Evolutionary conservation across 2,797 vertebrate genomes (phyloP).

Genomic region (Synanceia verrucosa): DNA sequence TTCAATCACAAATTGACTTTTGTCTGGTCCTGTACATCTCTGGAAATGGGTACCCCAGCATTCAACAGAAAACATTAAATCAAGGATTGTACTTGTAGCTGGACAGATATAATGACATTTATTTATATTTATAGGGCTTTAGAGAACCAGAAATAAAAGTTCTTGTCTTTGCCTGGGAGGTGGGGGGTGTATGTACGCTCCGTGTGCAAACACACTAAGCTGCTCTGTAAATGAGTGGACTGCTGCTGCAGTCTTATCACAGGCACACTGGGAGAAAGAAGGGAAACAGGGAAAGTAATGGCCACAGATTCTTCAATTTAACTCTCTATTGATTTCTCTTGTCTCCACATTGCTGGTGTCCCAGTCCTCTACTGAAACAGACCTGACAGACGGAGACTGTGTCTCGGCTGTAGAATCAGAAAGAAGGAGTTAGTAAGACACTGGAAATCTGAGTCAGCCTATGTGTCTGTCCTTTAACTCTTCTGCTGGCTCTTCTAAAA

Average conservation of each 20-base stretch:
- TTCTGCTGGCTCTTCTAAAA: neutral
- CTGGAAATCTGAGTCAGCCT: conserved; percentile 15
- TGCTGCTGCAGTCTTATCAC: conserved; percentile 42
- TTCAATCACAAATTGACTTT: conserved; percentile 32
- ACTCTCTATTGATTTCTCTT: conserved; percentile 74
- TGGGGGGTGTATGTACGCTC: neutral
- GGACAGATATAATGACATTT: neutral
- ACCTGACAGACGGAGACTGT: conserved; percentile 48
- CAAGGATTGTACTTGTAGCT: neutral
- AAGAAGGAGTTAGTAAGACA: conserved; percentile 16
- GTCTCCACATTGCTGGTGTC: conserved; percentile 56
- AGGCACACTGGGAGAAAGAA: conserved; percentile 49
- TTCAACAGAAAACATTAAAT: neutral
- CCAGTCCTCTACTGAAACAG: conserved; percentile 39
- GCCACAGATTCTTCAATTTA: conserved; percentile 78
- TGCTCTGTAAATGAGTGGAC: conserved; percentile 21
- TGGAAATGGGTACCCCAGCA: neutral
- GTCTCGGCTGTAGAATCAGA: conserved; percentile 27
- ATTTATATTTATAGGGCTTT: neutral
- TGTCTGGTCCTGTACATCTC: neutral
- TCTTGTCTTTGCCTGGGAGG: neutral
- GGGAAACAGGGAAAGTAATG: conserved; percentile 75
- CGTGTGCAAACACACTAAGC: conserved; percentile 17
- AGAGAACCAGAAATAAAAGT: neutral
- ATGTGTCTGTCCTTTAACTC: conserved; percentile 3